Percentiles rank a stretch among this genome's conserved stretches.
phyloP scores from a whole-genome alignment of 1,140 invertebrate genomes.

The Drosophila athabasca region DNA sequence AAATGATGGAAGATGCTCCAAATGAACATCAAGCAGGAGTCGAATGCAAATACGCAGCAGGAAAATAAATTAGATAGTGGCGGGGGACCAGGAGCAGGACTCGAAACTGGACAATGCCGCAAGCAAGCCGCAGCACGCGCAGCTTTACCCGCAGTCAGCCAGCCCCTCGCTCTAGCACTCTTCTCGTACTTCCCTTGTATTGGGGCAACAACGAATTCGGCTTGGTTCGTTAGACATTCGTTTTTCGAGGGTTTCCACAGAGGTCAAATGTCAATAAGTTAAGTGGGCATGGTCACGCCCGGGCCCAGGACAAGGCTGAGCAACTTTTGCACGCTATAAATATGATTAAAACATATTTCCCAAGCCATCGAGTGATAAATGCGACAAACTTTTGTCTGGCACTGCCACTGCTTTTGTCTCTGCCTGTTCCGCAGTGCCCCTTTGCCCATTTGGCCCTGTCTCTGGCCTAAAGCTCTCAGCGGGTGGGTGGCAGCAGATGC shows the following conservation, averaged over 20 bases:
- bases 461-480: constrained; percentile 58
- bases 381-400: constrained; percentile 51
- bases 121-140: constrained; percentile 57
- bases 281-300: constrained; percentile 68
- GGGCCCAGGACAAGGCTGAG: constrained; percentile 26
- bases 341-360: constrained; percentile 80
- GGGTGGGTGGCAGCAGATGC: constrained; percentile 50
- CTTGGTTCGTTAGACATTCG: constrained; percentile 54
- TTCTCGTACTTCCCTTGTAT: constrained; percentile 60
- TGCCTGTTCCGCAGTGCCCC: neutral
- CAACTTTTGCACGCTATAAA: constrained; percentile 61
- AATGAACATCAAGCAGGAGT: constrained; percentile 72
- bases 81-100: neutral
- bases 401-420: neutral
- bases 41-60: constrained; percentile 47
- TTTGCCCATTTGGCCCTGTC: neutral
- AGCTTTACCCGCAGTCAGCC: constrained; percentile 27
- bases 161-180: neutral
- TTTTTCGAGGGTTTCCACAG: neutral
- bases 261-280: constrained; percentile 78
- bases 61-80: constrained; percentile 80
- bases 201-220: constrained; percentile 51
- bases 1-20: constrained; percentile 81
- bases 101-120: constrained; percentile 49
- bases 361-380: constrained; percentile 66